Percentiles rank a stretch among this genome's conserved stretches.
phyloP scores from a whole-genome alignment of 1,140 invertebrate species.

The Habropoda laboriosa region DNA sequence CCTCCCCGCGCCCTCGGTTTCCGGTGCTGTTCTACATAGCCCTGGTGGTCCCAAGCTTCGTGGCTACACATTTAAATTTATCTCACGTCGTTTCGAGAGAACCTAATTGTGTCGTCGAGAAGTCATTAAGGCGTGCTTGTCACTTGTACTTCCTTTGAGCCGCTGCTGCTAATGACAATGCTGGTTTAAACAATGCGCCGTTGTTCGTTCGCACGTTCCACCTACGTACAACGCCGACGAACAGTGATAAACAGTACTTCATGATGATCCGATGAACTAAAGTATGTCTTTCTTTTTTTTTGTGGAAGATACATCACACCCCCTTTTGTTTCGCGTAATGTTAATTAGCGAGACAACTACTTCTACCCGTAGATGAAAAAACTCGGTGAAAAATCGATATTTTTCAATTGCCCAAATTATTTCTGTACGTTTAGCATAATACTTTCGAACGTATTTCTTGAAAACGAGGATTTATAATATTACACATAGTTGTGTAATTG shows the following conservation, averaged over 20 bases:
- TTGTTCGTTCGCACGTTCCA: neutral
- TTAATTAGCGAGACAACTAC: no score
- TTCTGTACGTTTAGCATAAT: no score
- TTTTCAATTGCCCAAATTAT: no score
- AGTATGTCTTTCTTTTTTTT: neutral
- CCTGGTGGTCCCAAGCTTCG: neutral
- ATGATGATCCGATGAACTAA: neutral
- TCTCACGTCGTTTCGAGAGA: slow-evolving; percentile 60
- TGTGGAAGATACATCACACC: neutral
- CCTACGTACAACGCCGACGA: neutral
- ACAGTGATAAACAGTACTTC: neutral
- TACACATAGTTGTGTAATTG: no score
- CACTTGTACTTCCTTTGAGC: slow-evolving; percentile 46
- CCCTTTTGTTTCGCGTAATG: neutral
- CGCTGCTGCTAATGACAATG: slow-evolving; percentile 21
- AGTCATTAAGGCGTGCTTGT: slow-evolving; percentile 63
- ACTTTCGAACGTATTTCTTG: no score
- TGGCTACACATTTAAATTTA: slow-evolving; percentile 64
- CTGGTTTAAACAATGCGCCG: slow-evolving; percentile 36
- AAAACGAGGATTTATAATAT: no score
- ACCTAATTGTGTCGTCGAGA: slow-evolving; percentile 65
- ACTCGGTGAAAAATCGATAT: no score
- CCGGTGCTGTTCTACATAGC: slow-evolving; percentile 25
- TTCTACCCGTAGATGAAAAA: no score
- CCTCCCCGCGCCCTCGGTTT: slow-evolving; percentile 17